Conservation (phyloP, 2,113 vertebrate genomes). For the Macrotus californicus region DNA sequence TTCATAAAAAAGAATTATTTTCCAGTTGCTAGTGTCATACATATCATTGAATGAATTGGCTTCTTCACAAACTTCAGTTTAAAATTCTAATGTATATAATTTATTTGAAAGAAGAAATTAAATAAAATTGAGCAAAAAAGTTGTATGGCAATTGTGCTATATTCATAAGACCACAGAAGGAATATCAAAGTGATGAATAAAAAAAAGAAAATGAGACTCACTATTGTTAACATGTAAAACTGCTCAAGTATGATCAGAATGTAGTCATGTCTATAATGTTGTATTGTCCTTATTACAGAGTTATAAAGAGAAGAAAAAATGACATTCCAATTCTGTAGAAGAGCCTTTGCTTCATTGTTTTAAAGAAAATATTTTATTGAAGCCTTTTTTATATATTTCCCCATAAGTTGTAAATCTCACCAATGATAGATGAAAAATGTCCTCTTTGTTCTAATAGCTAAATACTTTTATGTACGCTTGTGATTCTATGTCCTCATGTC, state of each 20-base stretch:
- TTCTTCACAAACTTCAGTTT: background rate
- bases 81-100: background rate
- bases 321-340: background rate
- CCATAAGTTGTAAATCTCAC: background rate
- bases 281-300: background rate
- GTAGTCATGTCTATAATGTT: background rate
- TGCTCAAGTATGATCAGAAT: background rate
- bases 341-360: background rate
- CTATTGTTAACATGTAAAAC: background rate
- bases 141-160: background rate
- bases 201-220: background rate
- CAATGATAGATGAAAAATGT: background rate
- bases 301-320: background rate
- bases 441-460: background rate
- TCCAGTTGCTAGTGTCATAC: background rate
- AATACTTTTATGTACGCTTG: background rate
- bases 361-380: background rate
- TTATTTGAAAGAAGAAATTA: constrained; percentile 9
- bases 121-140: background rate
- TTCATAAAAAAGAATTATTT: no score
- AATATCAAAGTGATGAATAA: constrained; percentile 14
- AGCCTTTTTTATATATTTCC: background rate
- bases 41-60: background rate
- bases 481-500: background rate
- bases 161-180: background rate